Evolutionary conservation across 2,797 vertebrate species (phyloP), one percentile per base, ranked within the genome.

Genomic region (Rallus crepitans): DNA sequence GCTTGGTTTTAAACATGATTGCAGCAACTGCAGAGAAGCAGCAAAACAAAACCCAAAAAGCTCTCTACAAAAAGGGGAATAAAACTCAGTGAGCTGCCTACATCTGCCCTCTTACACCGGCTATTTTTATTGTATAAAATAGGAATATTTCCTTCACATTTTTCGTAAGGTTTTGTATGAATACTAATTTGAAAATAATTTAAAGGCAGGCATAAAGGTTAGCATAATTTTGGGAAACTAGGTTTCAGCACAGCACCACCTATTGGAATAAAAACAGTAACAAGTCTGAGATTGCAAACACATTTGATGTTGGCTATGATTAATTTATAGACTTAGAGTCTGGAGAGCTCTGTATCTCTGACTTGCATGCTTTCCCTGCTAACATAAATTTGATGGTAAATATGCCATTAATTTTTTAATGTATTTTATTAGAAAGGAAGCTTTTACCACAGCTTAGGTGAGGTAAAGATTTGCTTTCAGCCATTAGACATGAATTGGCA

Each of bases 241-340:
- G 16, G 40, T 90, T 94, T 96, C 85, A 84, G 45, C 33, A 77
- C 35, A 92, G 91, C 85, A 93, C 87, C 85, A 96, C 91, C 94
- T 96, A 35, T 89, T 84, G 95, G 93, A 92, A 93, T 63, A 57
- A 84, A 91, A 95, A 57, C 12, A 28, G 21, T 16, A 87, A 18
- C 37, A 79, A 28, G 11, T 40, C 53, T 70, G 77, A 72, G 91
- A 40, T 6, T 47, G 55, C 27, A 80, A 91, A 60, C 13, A 21
- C 27, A 35, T 15, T 61, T 78, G 23, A 23, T 73, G 31, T n/a
- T n/a, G 82, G 9, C 63, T 56, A 42, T 53, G 15, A 59, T 73
- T 70, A n/a, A 63, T 75, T 92, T 83, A 72, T 35, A 68, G 73
- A 13, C 8, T 35, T 47, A n/a, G 2, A 24, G 14, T 50, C 37